Percentiles rank a stretch among this genome's conserved stretches.
Evolutionary conservation across 2,113 vertebrate genomes (phyloP).

Genomic region (Lagopus leucura): DNA sequence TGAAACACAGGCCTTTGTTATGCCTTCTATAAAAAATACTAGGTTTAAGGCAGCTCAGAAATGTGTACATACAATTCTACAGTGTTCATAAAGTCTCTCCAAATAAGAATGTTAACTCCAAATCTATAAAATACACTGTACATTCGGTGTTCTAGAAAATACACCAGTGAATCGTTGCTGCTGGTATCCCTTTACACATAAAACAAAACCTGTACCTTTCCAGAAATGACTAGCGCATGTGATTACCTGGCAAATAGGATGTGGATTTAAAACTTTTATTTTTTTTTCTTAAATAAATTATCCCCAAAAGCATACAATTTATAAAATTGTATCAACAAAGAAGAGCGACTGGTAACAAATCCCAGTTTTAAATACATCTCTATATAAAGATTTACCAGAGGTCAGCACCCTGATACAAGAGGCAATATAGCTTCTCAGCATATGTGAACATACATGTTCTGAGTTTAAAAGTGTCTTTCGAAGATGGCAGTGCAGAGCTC

Average conservation of each 20-base stretch:
- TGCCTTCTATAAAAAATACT: slow-evolving; percentile 92
- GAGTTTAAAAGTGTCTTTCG: slow-evolving; percentile 77
- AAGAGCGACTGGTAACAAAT: slow-evolving; percentile 84
- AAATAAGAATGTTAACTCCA: slow-evolving; percentile 88
- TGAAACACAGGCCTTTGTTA: slow-evolving; percentile 86
- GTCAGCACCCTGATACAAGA: slow-evolving; percentile 79
- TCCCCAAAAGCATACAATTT: slow-evolving; percentile 85
- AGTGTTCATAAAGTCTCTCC: slow-evolving; percentile 90
- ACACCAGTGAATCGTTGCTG: slow-evolving; percentile 70
- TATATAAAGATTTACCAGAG: slow-evolving; percentile 86
- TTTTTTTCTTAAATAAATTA: slow-evolving; percentile 93
- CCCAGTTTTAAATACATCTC: slow-evolving; percentile 92
- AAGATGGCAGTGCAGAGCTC: slow-evolving; percentile 91
- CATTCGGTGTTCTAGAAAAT: slow-evolving; percentile 78
- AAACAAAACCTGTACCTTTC: slow-evolving; percentile 80
- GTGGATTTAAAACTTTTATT: slow-evolving; percentile 76
- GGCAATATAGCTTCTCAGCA: slow-evolving; percentile 77
- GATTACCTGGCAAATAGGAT: slow-evolving; percentile 51
- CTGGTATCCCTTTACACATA: slow-evolving; percentile 81
- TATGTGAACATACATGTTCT: slow-evolving; percentile 78
- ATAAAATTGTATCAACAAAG: slow-evolving; percentile 90
- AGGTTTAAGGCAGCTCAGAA: slow-evolving; percentile 92
- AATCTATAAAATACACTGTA: slow-evolving; percentile 93
- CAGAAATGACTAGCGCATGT: slow-evolving; percentile 52
- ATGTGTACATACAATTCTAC: slow-evolving; percentile 91